A percentile compares a stretch with the other conserved stretches of the same genome.
Conservation (phyloP, 37 sponge, comb jelly and placozoan genomes). For the Spongilla lacustris region DNA sequence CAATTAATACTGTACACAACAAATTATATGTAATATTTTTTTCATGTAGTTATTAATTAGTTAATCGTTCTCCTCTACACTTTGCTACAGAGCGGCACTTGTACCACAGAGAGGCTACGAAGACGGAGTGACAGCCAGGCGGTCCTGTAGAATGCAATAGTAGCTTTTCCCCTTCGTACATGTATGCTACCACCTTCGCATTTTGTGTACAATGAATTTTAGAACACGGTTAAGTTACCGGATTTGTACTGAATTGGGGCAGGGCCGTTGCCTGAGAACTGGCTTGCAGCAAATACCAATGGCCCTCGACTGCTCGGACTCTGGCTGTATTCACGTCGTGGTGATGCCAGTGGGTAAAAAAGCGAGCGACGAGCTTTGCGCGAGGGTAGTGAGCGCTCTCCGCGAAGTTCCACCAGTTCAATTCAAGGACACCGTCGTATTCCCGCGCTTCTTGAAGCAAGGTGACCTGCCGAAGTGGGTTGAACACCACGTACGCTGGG, state of each 20-base stretch:
- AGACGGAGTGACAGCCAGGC: not conserved
- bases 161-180: not conserved
- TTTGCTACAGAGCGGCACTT: not conserved
- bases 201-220: not conserved
- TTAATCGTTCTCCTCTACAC: not conserved
- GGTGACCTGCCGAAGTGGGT: conserved; percentile 44
- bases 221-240: not conserved
- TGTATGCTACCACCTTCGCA: not conserved
- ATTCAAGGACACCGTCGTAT: conserved; percentile 34
- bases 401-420: conserved; percentile 43
- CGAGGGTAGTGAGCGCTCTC: conserved; percentile 15
- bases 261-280: not conserved
- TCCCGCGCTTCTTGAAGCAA: conserved; percentile 42
- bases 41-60: not conserved
- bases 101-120: not conserved
- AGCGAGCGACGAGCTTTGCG: conserved; percentile 6
- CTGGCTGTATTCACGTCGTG: conserved; percentile 49
- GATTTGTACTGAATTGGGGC: not conserved
- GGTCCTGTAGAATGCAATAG: too few species aligned
- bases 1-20: too few species aligned
- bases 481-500: conserved; percentile 17
- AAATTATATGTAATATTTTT: not conserved
- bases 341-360: conserved; percentile 47
- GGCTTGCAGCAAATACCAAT: conserved; percentile 11
- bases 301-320: conserved; percentile 38